Base-by-base conservation (phyloP, 2,113 vertebrate species). In the Odontophorus gujanensis region DNA sequence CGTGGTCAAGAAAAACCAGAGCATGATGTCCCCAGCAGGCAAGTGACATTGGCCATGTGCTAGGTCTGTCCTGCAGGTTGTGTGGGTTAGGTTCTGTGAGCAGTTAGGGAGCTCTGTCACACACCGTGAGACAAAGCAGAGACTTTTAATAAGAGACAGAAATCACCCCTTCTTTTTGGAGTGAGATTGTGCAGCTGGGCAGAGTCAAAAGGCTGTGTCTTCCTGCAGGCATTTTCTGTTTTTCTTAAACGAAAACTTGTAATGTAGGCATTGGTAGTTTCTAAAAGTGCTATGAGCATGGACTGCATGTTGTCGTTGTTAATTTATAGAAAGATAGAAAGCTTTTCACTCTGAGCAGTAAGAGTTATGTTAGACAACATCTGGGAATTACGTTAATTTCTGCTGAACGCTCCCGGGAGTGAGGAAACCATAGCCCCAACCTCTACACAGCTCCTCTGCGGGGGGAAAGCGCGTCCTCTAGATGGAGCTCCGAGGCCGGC, bases 401-500 rank as follows among this genome's bases (percentile, higher is more conserved):
- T 90, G 55, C 62, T 57, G 1, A 12, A 19, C 4, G 8, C 53
- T 59, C 53, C 9, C n/a, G 1, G 19, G 17, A 30, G 16, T 14
- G 50, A 22, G 36, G 8, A 38, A 50, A 9, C 43, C 62, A 5
- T 26, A 3, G 14, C 25, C 18, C 15, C 26, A 30, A 47, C 24
- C 19, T 34, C 20, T n/a, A 28, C 40, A 11, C 6, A 30, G 24
- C 45, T 24, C 13, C 2, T 24, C 9, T 42, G 9, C 40, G 53
- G 36, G 30, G 59, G 59, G 24, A 14, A 55, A 65, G 28, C 43
- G 28, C 43, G 76, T 93, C 97, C 98, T 89, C 97, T 97, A 98
- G 97, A 92, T 97, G 97, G 97, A 87, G 88, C 97, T 98, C 91
- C 88, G 96, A 97, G 96, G 97, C 97, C 93, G 76, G 81, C 65